These are phyloP conservation scores for Melanotaenia trifasciata DNA, from an alignment of 2,797 vertebrate species.

Conservation along the genomic window DNA sequence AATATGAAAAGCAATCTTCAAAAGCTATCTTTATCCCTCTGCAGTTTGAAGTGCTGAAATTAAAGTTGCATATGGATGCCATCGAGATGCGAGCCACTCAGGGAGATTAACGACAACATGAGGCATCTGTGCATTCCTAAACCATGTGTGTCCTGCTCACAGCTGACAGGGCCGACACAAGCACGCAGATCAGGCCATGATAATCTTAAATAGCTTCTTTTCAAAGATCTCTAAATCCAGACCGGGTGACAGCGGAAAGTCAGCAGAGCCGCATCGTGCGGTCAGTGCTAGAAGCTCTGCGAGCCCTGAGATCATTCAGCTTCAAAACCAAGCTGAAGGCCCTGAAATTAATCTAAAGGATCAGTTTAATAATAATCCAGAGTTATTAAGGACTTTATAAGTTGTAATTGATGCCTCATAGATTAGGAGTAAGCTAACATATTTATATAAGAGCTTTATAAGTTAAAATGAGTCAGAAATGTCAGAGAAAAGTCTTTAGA, in stretches of 20 bases:
- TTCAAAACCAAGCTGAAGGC: slow-evolving; percentile 36
- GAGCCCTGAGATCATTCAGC: slow-evolving; percentile 63
- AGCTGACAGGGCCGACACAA: slow-evolving; percentile 54
- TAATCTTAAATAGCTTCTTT: slow-evolving; percentile 78
- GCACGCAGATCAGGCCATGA: slow-evolving; percentile 61
- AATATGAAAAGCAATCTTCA: slow-evolving; percentile 76
- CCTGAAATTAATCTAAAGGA: slow-evolving; percentile 6
- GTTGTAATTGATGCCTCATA: not conserved
- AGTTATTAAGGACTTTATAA: not conserved
- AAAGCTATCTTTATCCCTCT: slow-evolving; percentile 72
- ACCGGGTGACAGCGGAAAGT: slow-evolving; percentile 25
- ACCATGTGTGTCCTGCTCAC: slow-evolving; percentile 45
- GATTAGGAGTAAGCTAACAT: not conserved
- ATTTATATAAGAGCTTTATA: not conserved
- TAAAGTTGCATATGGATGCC: slow-evolving; percentile 73
- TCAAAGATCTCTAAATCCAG: slow-evolving; percentile 67
- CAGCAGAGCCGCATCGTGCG: slow-evolving; percentile 10
- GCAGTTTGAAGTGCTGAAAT: slow-evolving; percentile 68
- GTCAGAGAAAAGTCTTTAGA: not conserved
- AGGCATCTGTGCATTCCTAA: slow-evolving; percentile 61
- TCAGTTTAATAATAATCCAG: slow-evolving; percentile 6
- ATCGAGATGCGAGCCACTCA: slow-evolving; percentile 65
- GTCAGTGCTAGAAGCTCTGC: slow-evolving; percentile 28
- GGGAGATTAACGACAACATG: slow-evolving; percentile 67
- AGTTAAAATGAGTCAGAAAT: not conserved